A percentile compares a stretch with the other conserved stretches of the same genome.
phyloP scores from a whole-genome alignment of 2,113 vertebrate species.

The Electrona antarctica region DNA sequence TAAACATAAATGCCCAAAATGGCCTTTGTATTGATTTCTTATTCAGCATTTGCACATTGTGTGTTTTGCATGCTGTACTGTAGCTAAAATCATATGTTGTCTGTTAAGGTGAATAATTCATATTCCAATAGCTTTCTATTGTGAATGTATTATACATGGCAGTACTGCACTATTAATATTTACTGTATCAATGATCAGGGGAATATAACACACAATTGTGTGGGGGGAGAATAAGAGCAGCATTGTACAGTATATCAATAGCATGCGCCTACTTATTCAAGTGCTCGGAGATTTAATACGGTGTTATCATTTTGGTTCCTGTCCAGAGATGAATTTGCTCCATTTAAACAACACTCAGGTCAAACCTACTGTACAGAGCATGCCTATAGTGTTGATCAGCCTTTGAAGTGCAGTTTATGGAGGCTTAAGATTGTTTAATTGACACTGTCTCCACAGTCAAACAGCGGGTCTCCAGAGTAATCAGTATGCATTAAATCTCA shows the following conservation, averaged over 20 bases:
- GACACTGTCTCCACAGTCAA: slow-evolving; percentile 67
- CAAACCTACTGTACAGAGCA: slow-evolving; percentile 53
- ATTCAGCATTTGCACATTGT: slow-evolving; percentile 35
- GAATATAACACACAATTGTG: slow-evolving; percentile 9
- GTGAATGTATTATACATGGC: slow-evolving; percentile 16
- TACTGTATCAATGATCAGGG: slow-evolving; percentile 7
- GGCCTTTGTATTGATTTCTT: slow-evolving; percentile 29
- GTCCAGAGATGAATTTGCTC: slow-evolving; percentile 72
- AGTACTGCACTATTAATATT: slow-evolving; percentile 34
- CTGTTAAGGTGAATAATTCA: slow-evolving; percentile 18
- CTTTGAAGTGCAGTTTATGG: slow-evolving; percentile 77
- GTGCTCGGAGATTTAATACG: slow-evolving; percentile 63
- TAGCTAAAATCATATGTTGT: slow-evolving; percentile 25
- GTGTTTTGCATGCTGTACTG: slow-evolving; percentile 11
- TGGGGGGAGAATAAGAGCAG: slow-evolving; percentile 17
- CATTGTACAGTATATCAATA: slow-evolving; percentile 54
- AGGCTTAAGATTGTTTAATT: slow-evolving; percentile 79
- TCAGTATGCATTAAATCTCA: slow-evolving; percentile 83
- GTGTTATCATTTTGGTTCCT: slow-evolving; percentile 61
- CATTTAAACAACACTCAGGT: slow-evolving; percentile 70
- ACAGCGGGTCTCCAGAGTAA: slow-evolving; percentile 76
- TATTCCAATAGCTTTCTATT: slow-evolving; percentile 17
- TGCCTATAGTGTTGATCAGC: slow-evolving; percentile 60
- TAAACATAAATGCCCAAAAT: slow-evolving; percentile 46
- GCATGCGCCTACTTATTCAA: slow-evolving; percentile 54